Percentiles rank a stretch among this genome's conserved stretches.
Evolutionary conservation across 2,888 invertebrate genomes (phyloP).

Genomic region (Ectemnius cavifrons): DNA sequence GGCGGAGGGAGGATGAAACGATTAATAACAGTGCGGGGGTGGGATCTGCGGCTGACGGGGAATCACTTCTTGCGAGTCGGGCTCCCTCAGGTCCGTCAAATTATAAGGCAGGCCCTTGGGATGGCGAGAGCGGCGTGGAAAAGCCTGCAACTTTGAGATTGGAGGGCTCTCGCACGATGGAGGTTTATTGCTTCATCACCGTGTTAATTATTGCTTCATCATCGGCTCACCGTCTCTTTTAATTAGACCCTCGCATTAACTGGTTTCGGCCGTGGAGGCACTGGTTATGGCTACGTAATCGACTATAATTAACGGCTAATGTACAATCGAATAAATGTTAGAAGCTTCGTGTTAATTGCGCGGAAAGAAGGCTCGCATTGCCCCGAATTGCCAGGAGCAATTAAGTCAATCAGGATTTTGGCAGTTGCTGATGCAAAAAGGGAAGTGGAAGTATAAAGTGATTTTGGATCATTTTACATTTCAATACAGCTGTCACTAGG

Average conservation of each 20-base stretch:
- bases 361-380: background rate
- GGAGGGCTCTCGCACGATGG: slow-evolving; percentile 43
- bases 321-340: slow-evolving; percentile 23
- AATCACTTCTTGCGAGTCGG: slow-evolving; percentile 56
- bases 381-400: background rate
- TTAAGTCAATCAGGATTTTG: background rate
- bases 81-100: slow-evolving; percentile 53
- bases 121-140: slow-evolving; percentile 46
- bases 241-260: slow-evolving; percentile 55
- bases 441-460: no score
- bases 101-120: slow-evolving; percentile 49
- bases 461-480: no score
- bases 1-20: slow-evolving; percentile 30
- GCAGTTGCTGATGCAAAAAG: no score
- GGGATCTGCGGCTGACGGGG: slow-evolving; percentile 58
- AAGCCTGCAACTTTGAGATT: slow-evolving; percentile 60
- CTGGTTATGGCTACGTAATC: slow-evolving; percentile 45
- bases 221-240: slow-evolving; percentile 55
- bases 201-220: slow-evolving; percentile 60
- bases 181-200: slow-evolving; percentile 62
- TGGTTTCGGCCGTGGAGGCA: slow-evolving; percentile 30
- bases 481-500: background rate
- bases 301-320: slow-evolving; percentile 35
- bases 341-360: slow-evolving; percentile 14
- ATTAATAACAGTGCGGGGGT: slow-evolving; percentile 57